A percentile compares a stretch with the other conserved stretches of the same genome.
phyloP scores from a whole-genome alignment of 2,888 invertebrate species.

The Adineta ricciae region DNA sequence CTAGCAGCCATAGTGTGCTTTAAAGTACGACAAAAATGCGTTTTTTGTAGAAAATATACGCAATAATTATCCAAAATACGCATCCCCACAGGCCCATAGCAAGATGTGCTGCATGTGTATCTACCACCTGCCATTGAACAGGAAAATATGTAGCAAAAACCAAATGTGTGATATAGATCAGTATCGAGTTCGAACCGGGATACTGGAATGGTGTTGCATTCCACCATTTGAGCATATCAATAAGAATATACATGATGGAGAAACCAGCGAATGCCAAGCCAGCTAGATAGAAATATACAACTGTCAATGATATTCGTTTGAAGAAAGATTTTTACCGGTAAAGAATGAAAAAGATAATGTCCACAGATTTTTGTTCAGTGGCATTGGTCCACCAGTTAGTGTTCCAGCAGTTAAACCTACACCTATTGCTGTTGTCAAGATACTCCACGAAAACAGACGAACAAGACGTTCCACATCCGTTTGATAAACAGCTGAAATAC shows the following conservation, averaged over 20 bases:
- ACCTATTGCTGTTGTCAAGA: neutral
- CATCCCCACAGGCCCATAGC: conserved; percentile 66
- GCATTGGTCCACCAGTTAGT: conserved; percentile 69
- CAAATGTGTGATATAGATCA: conserved; percentile 75
- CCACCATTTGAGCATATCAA: conserved; percentile 68
- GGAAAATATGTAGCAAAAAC: conserved; percentile 68
- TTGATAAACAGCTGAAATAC: conserved; percentile 1
- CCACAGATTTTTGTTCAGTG: conserved; percentile 87
- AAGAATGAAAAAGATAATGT: conserved; percentile 64
- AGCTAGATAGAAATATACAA: neutral
- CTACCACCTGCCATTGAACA: conserved; percentile 51
- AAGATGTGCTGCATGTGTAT: conserved; percentile 61
- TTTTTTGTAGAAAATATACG: conserved; percentile 42
- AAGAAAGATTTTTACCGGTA: conserved; percentile 65
- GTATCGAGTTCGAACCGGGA: conserved; percentile 77
- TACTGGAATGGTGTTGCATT: conserved; percentile 76
- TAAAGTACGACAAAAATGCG: neutral
- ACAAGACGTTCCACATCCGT: neutral
- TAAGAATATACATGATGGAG: conserved; percentile 63
- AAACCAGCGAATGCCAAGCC: conserved; percentile 61
- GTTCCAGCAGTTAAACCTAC: neutral
- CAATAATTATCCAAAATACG: conserved; percentile 64
- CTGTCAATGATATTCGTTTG: no score
- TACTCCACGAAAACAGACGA: neutral
- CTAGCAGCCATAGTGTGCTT: neutral